phyloP scores from a whole-genome alignment of 2,888 invertebrate genomes.

The Alsophila aescularia region DNA sequence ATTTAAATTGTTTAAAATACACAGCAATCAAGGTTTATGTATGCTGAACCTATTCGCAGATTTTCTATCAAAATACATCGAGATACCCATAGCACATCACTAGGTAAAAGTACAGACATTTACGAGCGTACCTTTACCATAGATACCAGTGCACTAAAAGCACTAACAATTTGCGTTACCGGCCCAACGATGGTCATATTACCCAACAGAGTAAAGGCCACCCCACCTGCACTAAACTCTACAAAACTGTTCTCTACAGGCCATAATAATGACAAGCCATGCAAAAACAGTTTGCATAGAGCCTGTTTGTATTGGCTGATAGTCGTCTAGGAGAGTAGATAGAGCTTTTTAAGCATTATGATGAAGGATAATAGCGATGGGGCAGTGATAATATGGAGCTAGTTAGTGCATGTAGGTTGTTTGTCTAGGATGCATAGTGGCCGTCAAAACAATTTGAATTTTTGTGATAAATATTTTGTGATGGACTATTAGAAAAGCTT shows the following conservation, averaged over 20 bases:
- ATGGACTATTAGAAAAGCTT: not conserved
- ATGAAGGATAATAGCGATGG: conserved; percentile 28
- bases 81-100: too few relatives aligned
- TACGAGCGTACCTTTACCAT: too few relatives aligned
- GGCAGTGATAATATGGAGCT: conserved; percentile 7
- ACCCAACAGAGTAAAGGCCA: conserved; percentile 14
- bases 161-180: too few relatives aligned
- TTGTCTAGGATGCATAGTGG: not conserved
- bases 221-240: conserved; percentile 4
- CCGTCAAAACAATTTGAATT: not conserved
- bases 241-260: conserved; percentile 8
- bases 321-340: conserved; percentile 16
- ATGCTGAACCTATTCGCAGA: too few relatives aligned
- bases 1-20: too few relatives aligned
- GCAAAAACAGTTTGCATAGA: conserved; percentile 33
- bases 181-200: not conserved
- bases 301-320: conserved; percentile 42
- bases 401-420: not conserved
- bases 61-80: too few relatives aligned
- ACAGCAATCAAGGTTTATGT: too few relatives aligned
- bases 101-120: too few relatives aligned
- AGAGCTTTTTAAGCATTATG: conserved; percentile 21
- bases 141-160: too few relatives aligned
- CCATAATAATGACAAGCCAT: conserved; percentile 33
- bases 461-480: not conserved